These are phyloP conservation scores for Pteruthius melanotis DNA, from an alignment of 2,113 vertebrate genomes.

Conservation along the genomic window DNA sequence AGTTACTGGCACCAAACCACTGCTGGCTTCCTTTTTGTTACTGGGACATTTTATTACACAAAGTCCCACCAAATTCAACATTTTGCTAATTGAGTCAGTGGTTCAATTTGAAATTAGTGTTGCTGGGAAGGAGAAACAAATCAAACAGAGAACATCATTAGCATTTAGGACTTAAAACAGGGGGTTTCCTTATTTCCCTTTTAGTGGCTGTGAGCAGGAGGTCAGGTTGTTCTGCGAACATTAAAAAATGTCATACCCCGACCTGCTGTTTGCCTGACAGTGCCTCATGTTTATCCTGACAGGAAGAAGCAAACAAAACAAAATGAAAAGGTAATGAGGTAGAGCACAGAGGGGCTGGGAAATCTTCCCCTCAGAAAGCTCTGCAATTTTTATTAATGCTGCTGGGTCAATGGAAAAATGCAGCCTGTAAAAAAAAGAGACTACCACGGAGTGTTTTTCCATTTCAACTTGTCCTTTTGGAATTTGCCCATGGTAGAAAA, in stretches of 20 bases:
- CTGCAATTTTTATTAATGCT: constrained; percentile 11
- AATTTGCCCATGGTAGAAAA: background rate
- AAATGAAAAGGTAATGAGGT: constrained; percentile 39
- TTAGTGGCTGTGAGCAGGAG: background rate
- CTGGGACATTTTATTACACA: constrained; percentile 1
- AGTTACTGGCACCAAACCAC: constrained; percentile 8
- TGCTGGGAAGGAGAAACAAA: constrained; percentile 42
- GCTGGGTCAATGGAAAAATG: background rate
- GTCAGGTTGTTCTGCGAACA: constrained; percentile 34
- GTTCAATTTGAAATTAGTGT: constrained; percentile 23
- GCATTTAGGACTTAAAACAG: background rate
- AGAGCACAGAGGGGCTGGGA: background rate
- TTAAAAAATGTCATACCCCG: constrained; percentile 30
- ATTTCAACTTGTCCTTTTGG: background rate
- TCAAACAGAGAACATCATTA: constrained; percentile 10
- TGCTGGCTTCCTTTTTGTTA: background rate
- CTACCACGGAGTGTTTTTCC: background rate
- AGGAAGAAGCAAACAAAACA: constrained; percentile 6
- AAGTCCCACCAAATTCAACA: constrained; percentile 28
- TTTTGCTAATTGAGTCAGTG: constrained; percentile 41
- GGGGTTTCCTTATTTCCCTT: constrained; percentile 15
- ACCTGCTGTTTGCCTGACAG: background rate
- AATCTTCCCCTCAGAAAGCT: background rate
- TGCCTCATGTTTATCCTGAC: constrained; percentile 8
- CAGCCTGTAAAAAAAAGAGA: background rate